phyloP scores from a whole-genome alignment of 2,113 vertebrate genomes.

The Heliornis fulica region DNA sequence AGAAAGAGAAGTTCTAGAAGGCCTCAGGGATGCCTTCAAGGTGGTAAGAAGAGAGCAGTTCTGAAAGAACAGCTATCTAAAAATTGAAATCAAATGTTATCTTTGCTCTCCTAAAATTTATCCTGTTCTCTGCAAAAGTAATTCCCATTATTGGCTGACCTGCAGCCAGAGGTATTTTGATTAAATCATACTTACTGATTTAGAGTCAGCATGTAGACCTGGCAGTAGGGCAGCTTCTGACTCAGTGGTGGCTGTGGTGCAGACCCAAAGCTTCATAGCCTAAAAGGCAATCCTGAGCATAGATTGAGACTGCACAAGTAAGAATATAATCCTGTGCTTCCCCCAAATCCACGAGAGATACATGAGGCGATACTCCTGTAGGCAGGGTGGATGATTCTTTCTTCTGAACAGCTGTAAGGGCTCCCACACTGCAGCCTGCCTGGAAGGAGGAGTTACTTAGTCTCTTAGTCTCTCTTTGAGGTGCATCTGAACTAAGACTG shows the following conservation, averaged over 20 bases:
- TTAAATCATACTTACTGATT: not conserved
- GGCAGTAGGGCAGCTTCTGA: not conserved
- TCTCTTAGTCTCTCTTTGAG: not conserved
- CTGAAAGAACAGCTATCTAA: not conserved
- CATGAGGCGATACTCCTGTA: not conserved
- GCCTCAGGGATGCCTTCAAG: not conserved
- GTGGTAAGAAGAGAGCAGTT: not conserved
- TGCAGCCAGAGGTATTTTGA: not conserved
- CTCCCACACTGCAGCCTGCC: not conserved
- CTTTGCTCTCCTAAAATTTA: not conserved
- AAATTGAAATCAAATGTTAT: not conserved
- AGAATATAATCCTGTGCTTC: not conserved
- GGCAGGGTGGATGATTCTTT: not conserved
- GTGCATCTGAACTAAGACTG: not conserved
- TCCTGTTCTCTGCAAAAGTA: not conserved
- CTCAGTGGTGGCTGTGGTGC: fast-evolving
- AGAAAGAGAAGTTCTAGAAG: not conserved
- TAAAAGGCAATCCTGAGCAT: not conserved
- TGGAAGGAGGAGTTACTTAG: not conserved
- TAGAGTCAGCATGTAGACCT: fast-evolving
- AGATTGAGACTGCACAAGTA: not conserved
- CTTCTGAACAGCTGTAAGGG: not conserved
- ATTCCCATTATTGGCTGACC: not conserved
- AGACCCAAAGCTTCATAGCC: not conserved
- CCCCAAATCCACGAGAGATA: not conserved